phyloP scores from a whole-genome alignment of 2,797 vertebrate species.

The Peromyscus eremicus region DNA sequence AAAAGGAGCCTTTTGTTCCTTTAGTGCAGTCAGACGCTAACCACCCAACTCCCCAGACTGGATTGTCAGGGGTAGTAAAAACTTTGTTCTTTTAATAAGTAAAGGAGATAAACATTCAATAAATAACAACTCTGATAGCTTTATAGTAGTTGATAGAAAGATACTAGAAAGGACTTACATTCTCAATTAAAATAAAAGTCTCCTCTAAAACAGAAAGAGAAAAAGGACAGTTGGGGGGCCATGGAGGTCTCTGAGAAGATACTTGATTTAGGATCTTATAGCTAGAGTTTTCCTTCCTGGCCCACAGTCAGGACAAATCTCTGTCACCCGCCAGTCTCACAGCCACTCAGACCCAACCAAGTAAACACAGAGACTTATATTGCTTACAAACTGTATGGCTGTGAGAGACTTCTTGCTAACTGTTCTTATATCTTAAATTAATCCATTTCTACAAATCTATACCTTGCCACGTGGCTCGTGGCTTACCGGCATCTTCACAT shows the following conservation, averaged over 20 bases:
- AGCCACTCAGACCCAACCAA: no score
- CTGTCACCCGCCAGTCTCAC: no score
- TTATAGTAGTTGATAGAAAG: conserved; percentile 75
- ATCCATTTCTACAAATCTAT: no score
- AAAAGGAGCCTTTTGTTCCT: conserved; percentile 91
- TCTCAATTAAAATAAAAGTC: neutral
- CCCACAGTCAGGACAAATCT: no score
- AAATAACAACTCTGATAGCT: conserved; percentile 70
- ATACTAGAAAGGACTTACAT: conserved; percentile 63
- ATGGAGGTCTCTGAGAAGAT: neutral
- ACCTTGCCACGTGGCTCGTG: no score
- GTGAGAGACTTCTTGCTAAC: no score
- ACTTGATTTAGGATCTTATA: neutral
- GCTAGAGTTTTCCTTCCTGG: no score
- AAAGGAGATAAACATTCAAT: conserved; percentile 68
- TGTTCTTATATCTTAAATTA: no score
- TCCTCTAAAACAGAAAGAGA: neutral
- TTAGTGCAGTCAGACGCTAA: conserved; percentile 87
- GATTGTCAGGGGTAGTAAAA: conserved; percentile 89
- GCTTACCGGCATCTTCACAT: no score
- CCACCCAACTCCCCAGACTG: conserved; percentile 88
- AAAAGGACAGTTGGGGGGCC: neutral
- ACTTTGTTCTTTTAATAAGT: conserved; percentile 85
- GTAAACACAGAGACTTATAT: no score
- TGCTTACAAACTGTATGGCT: no score